Percentiles rank a stretch among this genome's conserved stretches.
Conservation (phyloP, 2,113 vertebrate genomes). For the Caranx melampygus region DNA sequence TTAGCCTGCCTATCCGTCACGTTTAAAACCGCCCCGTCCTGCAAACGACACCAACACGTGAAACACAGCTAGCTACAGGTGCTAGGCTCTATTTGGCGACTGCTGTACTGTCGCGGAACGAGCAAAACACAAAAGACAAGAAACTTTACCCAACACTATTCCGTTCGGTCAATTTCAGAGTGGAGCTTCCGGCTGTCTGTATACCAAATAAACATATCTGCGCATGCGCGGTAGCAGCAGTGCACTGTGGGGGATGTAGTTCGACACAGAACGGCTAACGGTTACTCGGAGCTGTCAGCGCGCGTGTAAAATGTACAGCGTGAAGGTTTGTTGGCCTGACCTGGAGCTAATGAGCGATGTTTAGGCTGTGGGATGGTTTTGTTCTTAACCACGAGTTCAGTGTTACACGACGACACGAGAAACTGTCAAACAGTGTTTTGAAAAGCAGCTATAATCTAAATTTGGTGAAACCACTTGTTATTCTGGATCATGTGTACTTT, state of each 20-base stretch:
- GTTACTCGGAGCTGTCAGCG: not conserved
- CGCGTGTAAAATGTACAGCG: slow-evolving; percentile 25
- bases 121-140: slow-evolving; percentile 39
- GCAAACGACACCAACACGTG: not conserved
- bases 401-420: slow-evolving; percentile 7
- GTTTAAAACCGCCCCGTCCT: not conserved
- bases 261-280: not conserved
- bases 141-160: slow-evolving; percentile 78
- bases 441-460: slow-evolving; percentile 48
- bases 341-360: slow-evolving; percentile 44
- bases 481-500: slow-evolving; percentile 52
- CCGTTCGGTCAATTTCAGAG: slow-evolving; percentile 71
- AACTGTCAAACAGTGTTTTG: slow-evolving; percentile 50
- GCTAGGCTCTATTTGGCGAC: not conserved
- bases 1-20: slow-evolving; percentile 28
- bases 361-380: slow-evolving; percentile 51
- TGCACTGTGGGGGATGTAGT: slow-evolving; percentile 71
- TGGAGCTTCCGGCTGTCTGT: slow-evolving; percentile 75
- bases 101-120: not conserved
- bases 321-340: slow-evolving; percentile 12
- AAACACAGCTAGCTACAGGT: not conserved
- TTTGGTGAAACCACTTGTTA: slow-evolving; percentile 63
- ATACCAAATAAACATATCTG: slow-evolving; percentile 70
- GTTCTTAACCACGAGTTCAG: slow-evolving; percentile 24
- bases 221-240: slow-evolving; percentile 58